Base-by-base conservation (phyloP, 2,797 vertebrate species). In the Sphaeramia orbicularis region DNA sequence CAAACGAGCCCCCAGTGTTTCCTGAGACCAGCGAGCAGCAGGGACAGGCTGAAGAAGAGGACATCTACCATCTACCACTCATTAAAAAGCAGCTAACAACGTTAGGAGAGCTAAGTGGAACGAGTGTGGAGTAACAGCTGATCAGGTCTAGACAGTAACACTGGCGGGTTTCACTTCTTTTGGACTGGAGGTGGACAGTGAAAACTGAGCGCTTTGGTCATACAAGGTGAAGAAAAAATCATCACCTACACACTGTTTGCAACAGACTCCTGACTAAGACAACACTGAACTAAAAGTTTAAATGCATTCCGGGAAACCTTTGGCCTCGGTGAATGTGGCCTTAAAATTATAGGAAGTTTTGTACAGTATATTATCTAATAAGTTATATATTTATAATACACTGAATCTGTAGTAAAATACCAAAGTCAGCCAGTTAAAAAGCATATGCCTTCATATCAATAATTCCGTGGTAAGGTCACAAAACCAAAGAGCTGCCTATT, bases 331-430 rank as follows among this genome's bases (percentile, higher is more conserved):
- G 54, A 24, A 21, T 45, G 75, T 74, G 66, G 42, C 63, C 50
- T 74, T 77, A 73, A 71, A 73, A 59, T 60, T 27, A 44, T 78
- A 59, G 32, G 37, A 65, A 35, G 61, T 90, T 77, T 87, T 85
- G 62, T 85, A 87, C 53, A 80, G 55, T 83, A 84, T 75, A 75
- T 74, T 90, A 67, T 84, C 47, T 68, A 51, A 68, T 93, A 93
- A 93, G 69, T 93, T 94, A 94, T 93, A 59, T 92, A 93, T 93
- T 93, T 93, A 92, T 90, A 83, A 84, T 66, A 68, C 78, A 77
- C 79, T 51, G 55, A 83, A 79, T 83, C 65, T 85, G 86, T 78
- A 83, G 89, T 81, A 78, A 86, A 83, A 84, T 83, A 72, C 50
- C 65, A 72, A 65, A 13, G 14, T 52, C 58, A 62, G 76, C 38